Conservation (phyloP, 2,113 vertebrate species). For the Triplophysa tibetana region DNA sequence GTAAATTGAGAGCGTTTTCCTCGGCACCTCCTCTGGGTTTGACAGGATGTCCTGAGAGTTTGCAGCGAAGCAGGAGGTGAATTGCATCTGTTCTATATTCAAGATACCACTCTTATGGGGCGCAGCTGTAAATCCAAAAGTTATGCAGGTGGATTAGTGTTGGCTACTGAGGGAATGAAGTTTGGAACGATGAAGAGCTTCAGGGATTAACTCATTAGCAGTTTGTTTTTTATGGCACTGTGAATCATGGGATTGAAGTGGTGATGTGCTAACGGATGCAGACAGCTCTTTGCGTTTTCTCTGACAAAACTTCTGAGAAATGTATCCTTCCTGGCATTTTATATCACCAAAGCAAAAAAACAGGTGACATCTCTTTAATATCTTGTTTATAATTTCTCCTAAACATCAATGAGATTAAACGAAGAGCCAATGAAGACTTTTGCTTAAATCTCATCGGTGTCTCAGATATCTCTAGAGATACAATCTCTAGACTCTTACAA, state of each 20-base stretch:
- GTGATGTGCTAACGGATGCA: not conserved
- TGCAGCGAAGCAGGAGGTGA: constrained; percentile 18
- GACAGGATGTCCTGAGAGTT: constrained; percentile 43
- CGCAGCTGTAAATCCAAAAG: constrained; percentile 30
- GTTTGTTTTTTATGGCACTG: not conserved
- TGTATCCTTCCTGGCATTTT: too few species aligned
- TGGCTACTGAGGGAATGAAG: constrained; percentile 9
- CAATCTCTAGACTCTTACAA: too few species aligned
- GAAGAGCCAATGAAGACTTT: too few species aligned
- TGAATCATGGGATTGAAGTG: not conserved
- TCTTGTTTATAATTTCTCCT: too few species aligned
- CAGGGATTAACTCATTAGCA: constrained; percentile 13
- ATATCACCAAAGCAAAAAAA: too few species aligned
- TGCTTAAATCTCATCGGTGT: too few species aligned
- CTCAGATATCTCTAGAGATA: too few species aligned
- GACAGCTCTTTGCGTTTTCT: not conserved
- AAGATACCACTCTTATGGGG: constrained; percentile 27
- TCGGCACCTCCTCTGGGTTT: constrained; percentile 20
- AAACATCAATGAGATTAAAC: too few species aligned
- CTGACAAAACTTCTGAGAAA: not conserved
- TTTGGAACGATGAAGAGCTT: constrained; percentile 8
- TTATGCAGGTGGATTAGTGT: not conserved
- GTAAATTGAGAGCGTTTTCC: constrained; percentile 57
- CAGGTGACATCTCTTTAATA: too few species aligned
- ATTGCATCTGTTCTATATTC: constrained; percentile 7